A percentile compares a stretch with the other conserved stretches of the same genome.
These are phyloP conservation scores for Alentia gelatinosa DNA, from an alignment of 2,888 invertebrate genomes.

Conservation along the genomic window DNA sequence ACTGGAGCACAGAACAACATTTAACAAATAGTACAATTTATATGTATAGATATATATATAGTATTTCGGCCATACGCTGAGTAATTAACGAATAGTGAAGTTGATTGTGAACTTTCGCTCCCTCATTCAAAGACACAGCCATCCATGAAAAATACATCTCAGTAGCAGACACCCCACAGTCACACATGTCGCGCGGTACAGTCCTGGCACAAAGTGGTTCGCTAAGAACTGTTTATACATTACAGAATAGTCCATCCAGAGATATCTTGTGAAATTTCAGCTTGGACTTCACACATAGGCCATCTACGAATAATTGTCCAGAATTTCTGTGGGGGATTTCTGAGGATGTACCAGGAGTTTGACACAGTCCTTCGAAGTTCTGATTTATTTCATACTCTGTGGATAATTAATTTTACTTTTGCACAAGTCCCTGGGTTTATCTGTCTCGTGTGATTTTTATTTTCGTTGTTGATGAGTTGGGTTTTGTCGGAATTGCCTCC, in stretches of 20 bases:
- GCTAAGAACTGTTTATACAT: neutral
- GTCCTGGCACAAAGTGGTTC: neutral
- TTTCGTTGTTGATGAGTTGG: too few species aligned
- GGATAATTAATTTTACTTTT: too few species aligned
- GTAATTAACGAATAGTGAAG: neutral
- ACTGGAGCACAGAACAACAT: neutral
- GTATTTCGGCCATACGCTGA: neutral
- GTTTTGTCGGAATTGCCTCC: too few species aligned
- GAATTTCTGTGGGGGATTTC: too few species aligned
- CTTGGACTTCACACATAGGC: neutral
- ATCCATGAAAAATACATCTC: slow-evolving; percentile 37
- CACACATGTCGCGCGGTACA: slow-evolving; percentile 8
- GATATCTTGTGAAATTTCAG: slow-evolving; percentile 18
- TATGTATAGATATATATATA: neutral
- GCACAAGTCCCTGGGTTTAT: too few species aligned
- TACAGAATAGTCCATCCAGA: neutral
- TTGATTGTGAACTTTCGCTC: slow-evolving; percentile 17
- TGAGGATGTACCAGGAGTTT: too few species aligned
- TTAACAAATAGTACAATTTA: neutral
- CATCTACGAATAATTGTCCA: neutral
- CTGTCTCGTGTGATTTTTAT: too few species aligned
- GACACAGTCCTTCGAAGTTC: too few species aligned
- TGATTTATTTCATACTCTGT: too few species aligned
- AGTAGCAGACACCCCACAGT: neutral
- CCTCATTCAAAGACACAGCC: neutral